Conservation (phyloP, 2,797 vertebrate species). For the Nyctalus aviator region DNA sequence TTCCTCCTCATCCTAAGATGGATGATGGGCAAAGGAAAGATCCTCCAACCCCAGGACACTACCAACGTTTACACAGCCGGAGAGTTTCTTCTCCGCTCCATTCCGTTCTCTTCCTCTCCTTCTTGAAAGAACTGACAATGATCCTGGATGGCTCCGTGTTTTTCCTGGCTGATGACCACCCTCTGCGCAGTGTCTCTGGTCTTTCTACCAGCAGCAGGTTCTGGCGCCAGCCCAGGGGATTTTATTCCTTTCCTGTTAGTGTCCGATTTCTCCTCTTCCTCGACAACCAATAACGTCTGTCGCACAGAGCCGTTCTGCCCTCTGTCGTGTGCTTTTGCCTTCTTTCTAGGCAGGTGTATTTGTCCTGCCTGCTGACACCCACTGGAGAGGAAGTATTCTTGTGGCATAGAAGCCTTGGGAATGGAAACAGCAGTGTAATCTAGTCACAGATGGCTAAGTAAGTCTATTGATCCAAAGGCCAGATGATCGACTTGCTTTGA, state of each 20-base stretch:
- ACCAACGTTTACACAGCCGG: not conserved
- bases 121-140: not conserved
- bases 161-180: constrained; percentile 17
- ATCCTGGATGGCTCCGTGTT: not conserved
- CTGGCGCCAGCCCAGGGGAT: not conserved
- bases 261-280: constrained; percentile 34
- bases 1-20: constrained; percentile 34
- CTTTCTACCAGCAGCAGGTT: constrained; percentile 19
- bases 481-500: constrained; percentile 46
- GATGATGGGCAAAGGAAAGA: not conserved
- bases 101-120: constrained; percentile 39
- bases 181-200: constrained; percentile 33
- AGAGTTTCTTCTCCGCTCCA: not conserved
- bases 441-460: not conserved
- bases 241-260: not conserved
- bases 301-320: not conserved
- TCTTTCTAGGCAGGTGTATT: constrained; percentile 43
- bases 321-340: not conserved
- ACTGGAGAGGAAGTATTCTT: not conserved
- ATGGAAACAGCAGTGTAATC: not conserved
- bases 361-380: not conserved
- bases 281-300: constrained; percentile 24
- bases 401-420: not conserved
- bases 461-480: constrained; percentile 22
- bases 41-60: not conserved